phyloP scores from a whole-genome alignment of 2,888 invertebrate species.

The Noctuana brunneofusca region DNA sequence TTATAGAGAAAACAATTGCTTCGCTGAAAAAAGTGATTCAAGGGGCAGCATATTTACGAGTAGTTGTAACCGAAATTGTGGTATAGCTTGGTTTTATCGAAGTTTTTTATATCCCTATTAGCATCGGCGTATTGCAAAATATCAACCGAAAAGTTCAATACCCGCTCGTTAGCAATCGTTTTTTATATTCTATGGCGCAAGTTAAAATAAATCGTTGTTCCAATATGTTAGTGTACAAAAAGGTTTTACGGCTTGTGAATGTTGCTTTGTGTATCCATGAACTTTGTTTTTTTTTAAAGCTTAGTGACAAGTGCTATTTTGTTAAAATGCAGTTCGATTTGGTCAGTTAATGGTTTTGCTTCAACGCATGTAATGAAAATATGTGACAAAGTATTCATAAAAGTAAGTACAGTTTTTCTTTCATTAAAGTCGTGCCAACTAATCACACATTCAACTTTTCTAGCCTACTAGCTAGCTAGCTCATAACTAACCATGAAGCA shows the following conservation, averaged over 20 bases:
- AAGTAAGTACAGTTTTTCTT: no score
- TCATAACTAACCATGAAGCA: no score
- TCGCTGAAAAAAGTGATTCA: not conserved
- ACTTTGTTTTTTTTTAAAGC: not conserved
- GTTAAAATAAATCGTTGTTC: constrained; percentile 28
- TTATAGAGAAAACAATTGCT: no score
- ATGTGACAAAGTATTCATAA: no score
- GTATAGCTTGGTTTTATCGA: constrained; percentile 14
- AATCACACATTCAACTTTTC: no score
- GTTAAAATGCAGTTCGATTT: no score
- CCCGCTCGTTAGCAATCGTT: constrained; percentile 28
- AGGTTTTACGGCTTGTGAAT: not conserved
- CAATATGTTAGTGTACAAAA: constrained; percentile 28
- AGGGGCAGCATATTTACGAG: not conserved
- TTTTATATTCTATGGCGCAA: constrained; percentile 29
- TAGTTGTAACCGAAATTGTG: not conserved
- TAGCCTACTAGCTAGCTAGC: no score
- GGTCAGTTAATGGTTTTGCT: no score
- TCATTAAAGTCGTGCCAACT: no score
- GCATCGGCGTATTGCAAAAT: constrained; percentile 27
- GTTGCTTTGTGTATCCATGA: not conserved
- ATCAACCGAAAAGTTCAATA: constrained; percentile 30
- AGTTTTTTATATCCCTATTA: constrained; percentile 29
- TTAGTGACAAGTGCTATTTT: no score
- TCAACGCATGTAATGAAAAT: no score